A percentile compares a stretch with the other conserved stretches of the same genome.
Conservation (phyloP, 2,888 invertebrate species). For the Gari tellinella region DNA sequence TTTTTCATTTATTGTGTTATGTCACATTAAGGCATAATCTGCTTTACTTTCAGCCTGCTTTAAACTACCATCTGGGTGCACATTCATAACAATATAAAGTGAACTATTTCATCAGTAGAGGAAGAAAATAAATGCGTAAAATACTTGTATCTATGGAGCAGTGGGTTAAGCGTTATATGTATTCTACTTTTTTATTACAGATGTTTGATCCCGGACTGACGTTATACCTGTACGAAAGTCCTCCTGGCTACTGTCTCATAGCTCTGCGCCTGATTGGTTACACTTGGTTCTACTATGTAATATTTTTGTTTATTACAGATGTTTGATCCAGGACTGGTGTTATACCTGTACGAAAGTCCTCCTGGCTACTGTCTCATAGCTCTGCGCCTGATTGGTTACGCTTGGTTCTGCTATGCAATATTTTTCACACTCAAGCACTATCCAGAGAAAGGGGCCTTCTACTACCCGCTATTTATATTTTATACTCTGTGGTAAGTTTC, state of each 20-base stretch:
- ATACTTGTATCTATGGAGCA: too few species aligned
- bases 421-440: constrained; percentile 93
- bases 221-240: constrained; percentile 94
- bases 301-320: constrained; percentile 86
- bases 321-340: constrained; percentile 95
- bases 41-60: too few species aligned
- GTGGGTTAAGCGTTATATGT: too few species aligned
- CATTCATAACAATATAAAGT: too few species aligned
- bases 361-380: constrained; percentile 93
- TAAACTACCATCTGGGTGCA: too few species aligned
- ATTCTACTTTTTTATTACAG: constrained; percentile 84
- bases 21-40: too few species aligned
- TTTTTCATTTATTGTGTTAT: too few species aligned
- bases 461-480: constrained; percentile 92
- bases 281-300: constrained; percentile 89
- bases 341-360: constrained; percentile 95
- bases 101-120: too few species aligned
- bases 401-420: constrained; percentile 89
- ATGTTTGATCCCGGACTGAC: constrained; percentile 96
- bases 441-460: constrained; percentile 93
- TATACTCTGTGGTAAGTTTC: constrained; percentile 91
- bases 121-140: too few species aligned
- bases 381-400: constrained; percentile 92
- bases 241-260: constrained; percentile 93
- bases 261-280: constrained; percentile 90